Conservation (phyloP, 2,888 invertebrate species). For the Anagyrus pseudococci region DNA sequence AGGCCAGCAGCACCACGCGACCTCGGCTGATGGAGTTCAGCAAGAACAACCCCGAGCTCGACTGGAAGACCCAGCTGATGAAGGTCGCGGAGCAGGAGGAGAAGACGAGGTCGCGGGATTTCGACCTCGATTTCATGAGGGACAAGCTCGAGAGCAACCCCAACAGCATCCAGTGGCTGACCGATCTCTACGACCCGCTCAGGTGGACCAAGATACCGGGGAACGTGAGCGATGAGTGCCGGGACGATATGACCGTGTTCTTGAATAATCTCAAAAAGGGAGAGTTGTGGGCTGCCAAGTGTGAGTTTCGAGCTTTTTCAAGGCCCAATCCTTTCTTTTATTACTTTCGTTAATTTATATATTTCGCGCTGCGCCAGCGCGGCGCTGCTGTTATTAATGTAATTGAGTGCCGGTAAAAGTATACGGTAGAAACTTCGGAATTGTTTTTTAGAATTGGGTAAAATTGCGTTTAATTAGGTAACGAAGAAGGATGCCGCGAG, state of each 20-base stretch:
- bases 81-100: conserved; percentile 45
- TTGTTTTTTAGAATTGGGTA: too few relatives aligned
- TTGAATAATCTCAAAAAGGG: conserved; percentile 68
- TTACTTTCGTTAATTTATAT: too few relatives aligned
- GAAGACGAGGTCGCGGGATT: conserved; percentile 41
- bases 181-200: conserved; percentile 70
- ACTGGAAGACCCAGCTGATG: conserved; percentile 55
- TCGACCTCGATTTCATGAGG: conserved; percentile 56
- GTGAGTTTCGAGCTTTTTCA: too few relatives aligned
- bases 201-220: conserved; percentile 67
- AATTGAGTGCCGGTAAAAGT: too few relatives aligned
- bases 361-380: too few relatives aligned
- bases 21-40: conserved; percentile 36
- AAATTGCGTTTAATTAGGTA: too few relatives aligned
- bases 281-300: conserved; percentile 78
- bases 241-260: conserved; percentile 66
- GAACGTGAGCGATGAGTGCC: conserved; percentile 67
- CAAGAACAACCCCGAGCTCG: conserved; percentile 52
- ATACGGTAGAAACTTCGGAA: too few relatives aligned
- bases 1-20: background rate
- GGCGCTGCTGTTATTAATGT: too few relatives aligned
- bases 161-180: conserved; percentile 70
- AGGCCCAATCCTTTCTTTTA: too few relatives aligned
- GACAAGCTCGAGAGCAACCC: conserved; percentile 51
- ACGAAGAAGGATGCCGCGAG: too few relatives aligned